These are phyloP conservation scores for Leucoptera coffeella DNA, from an alignment of 2,888 invertebrate species.

Conservation along the genomic window DNA sequence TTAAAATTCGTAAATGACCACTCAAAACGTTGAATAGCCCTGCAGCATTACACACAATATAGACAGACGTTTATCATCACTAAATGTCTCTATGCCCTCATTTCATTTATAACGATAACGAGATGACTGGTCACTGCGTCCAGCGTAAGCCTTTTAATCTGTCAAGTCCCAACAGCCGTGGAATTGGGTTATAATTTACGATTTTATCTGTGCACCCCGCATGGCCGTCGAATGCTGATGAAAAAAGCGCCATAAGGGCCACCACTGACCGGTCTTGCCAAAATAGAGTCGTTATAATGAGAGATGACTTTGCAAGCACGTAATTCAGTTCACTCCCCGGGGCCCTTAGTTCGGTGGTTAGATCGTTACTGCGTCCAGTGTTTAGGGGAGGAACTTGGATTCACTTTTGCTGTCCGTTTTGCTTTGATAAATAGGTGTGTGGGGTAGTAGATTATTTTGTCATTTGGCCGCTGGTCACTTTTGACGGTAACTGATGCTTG, in stretches of 20 bases:
- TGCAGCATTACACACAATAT: neutral
- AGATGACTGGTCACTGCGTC: too few species aligned
- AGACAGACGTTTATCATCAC: conserved; percentile 23
- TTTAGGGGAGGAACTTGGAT: conserved; percentile 27
- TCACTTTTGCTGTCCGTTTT: too few species aligned
- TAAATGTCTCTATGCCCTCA: conserved; percentile 31
- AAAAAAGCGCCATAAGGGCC: too few species aligned
- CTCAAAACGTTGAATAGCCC: conserved; percentile 1
- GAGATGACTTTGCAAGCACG: conserved; percentile 37
- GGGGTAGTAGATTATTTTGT: conserved; percentile 12
- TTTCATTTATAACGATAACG: conserved; percentile 41
- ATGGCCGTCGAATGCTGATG: conserved; percentile 26
- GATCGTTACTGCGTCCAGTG: conserved; percentile 18
- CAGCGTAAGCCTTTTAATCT: conserved; percentile 45
- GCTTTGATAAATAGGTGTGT: neutral
- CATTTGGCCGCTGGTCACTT: conserved; percentile 9
- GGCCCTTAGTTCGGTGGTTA: conserved; percentile 16
- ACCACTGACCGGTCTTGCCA: conserved; percentile 45
- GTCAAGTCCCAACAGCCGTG: conserved; percentile 45
- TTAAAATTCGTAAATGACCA: conserved; percentile 1
- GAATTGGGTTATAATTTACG: conserved; percentile 54
- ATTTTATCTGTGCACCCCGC: conserved; percentile 42
- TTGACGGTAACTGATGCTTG: neutral
- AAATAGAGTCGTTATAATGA: conserved; percentile 49
- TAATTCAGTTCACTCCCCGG: conserved; percentile 35